A percentile compares a stretch with the other conserved stretches of the same genome.
These are phyloP conservation scores for Sesia bembeciformis DNA, from an alignment of 2,888 invertebrate genomes.

Conservation along the genomic window DNA sequence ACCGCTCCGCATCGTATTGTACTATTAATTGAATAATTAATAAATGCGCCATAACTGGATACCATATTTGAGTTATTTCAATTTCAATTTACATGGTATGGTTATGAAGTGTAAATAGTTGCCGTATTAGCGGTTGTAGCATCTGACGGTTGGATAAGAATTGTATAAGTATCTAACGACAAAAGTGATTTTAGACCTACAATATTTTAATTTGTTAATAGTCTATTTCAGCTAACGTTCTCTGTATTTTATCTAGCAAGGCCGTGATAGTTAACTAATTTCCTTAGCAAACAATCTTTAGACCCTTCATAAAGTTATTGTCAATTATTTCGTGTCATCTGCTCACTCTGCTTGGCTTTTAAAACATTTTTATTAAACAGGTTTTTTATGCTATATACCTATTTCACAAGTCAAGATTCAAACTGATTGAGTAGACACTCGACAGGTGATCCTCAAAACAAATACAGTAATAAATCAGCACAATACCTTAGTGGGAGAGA, in stretches of 20 bases:
- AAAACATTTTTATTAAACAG: no score
- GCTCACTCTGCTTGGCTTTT: background rate
- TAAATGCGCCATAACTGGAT: conserved; percentile 15
- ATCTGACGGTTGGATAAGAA: no score
- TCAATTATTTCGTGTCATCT: background rate
- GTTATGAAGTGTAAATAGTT: background rate
- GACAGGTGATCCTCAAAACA: background rate
- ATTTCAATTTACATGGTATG: conserved; percentile 9
- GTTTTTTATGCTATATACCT: no score
- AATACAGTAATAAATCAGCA: background rate
- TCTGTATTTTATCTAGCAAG: no score
- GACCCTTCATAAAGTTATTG: background rate
- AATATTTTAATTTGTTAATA: no score
- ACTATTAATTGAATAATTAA: conserved; percentile 27
- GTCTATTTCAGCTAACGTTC: no score
- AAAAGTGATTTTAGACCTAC: no score
- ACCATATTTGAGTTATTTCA: conserved; percentile 13
- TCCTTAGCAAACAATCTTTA: background rate
- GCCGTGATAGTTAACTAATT: no score
- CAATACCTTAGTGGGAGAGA: background rate
- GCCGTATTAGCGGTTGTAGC: background rate
- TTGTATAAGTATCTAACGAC: no score
- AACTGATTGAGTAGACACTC: no score
- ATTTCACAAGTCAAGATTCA: no score
- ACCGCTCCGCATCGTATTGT: conserved; percentile 12